phyloP scores from a whole-genome alignment of 92 coral and sea anemone species.

The Ricordea florida region DNA sequence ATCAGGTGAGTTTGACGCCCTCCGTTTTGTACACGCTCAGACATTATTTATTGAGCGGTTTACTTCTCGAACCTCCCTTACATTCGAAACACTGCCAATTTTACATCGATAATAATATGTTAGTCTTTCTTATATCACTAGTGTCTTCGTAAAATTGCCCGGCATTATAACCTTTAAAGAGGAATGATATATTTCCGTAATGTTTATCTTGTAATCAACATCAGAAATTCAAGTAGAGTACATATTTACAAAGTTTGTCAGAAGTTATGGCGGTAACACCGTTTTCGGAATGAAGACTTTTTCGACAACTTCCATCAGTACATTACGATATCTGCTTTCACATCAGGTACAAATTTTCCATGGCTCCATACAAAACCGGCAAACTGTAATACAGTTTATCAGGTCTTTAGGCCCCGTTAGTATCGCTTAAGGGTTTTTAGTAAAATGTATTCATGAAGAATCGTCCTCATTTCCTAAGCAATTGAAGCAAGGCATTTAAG shows the following conservation, averaged over 20 bases:
- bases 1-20: conserved; percentile 14
- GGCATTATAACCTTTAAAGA: not conserved
- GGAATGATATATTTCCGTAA: not conserved
- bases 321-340: conserved; percentile 13
- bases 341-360: not conserved
- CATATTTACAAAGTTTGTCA: conserved; percentile 65
- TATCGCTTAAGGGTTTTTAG: no score
- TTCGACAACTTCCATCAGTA: conserved; percentile 15
- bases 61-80: conserved; percentile 15
- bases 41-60: conserved; percentile 38
- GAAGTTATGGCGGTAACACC: not conserved
- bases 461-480: no score
- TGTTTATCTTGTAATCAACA: conserved; percentile 73
- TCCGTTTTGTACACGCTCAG: conserved; percentile 26
- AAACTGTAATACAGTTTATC: conserved; percentile 27
- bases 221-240: conserved; percentile 59
- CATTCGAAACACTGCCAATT: not conserved
- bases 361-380: no score
- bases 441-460: no score
- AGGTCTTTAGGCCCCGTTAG: conserved; percentile 6
- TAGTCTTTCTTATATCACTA: no score
- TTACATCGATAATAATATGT: not conserved
- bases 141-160: no score
- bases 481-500: no score
- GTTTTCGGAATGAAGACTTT: conserved; percentile 9